These are phyloP conservation scores for Pegoplata infirma DNA, from an alignment of 2,888 invertebrate species.

Conservation along the genomic window DNA sequence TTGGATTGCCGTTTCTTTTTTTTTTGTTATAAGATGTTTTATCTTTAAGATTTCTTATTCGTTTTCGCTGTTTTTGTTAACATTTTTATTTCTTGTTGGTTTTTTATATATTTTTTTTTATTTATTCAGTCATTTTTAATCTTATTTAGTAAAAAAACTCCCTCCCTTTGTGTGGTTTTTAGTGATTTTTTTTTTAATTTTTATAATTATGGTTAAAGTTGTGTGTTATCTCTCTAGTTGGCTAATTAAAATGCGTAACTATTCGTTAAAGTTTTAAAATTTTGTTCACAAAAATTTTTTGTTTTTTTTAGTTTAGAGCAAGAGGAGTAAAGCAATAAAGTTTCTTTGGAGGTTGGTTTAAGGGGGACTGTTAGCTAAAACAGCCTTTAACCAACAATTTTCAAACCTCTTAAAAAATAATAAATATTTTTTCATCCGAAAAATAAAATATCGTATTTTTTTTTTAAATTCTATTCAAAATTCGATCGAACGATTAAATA, in stretches of 20 bases:
- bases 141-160: constrained; percentile 33
- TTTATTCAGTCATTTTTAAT: constrained; percentile 55
- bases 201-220: constrained; percentile 5
- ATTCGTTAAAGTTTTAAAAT: constrained; percentile 23
- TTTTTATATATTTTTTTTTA: constrained; percentile 45
- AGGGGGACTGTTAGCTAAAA: no score
- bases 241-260: constrained; percentile 69
- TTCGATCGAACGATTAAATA: no score
- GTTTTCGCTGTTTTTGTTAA: constrained; percentile 25
- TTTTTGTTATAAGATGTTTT: constrained; percentile 35
- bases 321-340: no score
- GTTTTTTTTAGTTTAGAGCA: constrained; percentile 33
- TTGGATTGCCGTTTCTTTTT: constrained; percentile 28
- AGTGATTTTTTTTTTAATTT: constrained; percentile 45
- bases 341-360: no score
- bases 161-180: constrained; percentile 36
- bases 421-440: no score
- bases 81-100: constrained; percentile 49
- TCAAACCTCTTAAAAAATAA: no score
- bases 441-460: no score
- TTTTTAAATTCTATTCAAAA: no score
- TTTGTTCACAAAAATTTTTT: background rate
- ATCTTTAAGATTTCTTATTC: constrained; percentile 47
- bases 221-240: constrained; percentile 70
- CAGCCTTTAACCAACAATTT: no score